Evolutionary conservation across 2,797 vertebrate species (phyloP).

Genomic region (Saxicola maurus): DNA sequence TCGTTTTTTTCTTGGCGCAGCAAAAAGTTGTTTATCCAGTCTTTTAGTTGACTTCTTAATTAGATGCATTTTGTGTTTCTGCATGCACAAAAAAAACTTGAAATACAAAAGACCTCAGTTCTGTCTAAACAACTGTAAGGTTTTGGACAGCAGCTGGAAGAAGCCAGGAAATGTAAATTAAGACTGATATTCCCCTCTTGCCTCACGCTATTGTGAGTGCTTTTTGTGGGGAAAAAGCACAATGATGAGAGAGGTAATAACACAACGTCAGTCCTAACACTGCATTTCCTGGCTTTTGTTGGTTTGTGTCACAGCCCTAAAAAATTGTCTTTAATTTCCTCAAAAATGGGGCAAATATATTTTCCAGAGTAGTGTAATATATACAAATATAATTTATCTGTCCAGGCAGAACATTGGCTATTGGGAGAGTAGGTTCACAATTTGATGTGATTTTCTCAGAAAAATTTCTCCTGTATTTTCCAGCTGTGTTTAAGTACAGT

Average conservation of each 20-base stretch:
- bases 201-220: neutral
- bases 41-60: neutral
- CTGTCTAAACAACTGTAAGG: constrained; percentile 15
- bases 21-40: neutral
- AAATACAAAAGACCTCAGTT: neutral
- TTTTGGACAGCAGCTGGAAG: constrained; percentile 28
- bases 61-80: neutral
- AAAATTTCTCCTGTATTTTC: constrained; percentile 25
- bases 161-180: constrained; percentile 58
- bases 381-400: neutral
- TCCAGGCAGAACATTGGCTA: neutral
- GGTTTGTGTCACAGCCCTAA: constrained; percentile 31
- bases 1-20: neutral
- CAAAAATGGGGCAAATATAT: constrained; percentile 8
- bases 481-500: neutral
- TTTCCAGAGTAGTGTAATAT: neutral
- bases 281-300: constrained; percentile 65
- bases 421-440: neutral
- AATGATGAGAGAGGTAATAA: constrained; percentile 47
- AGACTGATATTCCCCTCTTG: constrained; percentile 10
- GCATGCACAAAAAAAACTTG: neutral
- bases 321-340: constrained; percentile 62
- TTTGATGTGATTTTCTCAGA: neutral
- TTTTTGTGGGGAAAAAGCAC: constrained; percentile 14
- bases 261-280: neutral